These are phyloP conservation scores for Gymnarchus niloticus DNA, from an alignment of 2,113 vertebrate species.

Conservation along the genomic window DNA sequence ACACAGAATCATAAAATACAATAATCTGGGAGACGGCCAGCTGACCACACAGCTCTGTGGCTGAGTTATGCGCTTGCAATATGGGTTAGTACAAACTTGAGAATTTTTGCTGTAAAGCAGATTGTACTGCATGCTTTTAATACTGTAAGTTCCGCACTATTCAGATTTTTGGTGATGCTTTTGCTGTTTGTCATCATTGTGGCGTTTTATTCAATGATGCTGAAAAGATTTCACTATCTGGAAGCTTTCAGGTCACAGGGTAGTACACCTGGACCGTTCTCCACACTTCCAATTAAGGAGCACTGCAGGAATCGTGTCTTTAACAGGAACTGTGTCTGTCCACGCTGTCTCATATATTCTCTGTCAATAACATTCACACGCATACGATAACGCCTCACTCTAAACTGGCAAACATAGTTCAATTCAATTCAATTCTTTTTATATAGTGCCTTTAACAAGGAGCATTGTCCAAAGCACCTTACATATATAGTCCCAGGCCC, in stretches of 20 bases:
- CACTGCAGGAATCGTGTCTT: not conserved
- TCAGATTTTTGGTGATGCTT: not conserved
- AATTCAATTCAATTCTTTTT: not conserved
- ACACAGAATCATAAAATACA: slow-evolving; percentile 1
- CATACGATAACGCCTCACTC: not conserved
- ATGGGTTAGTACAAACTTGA: not conserved
- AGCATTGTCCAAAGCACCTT: too few relatives aligned
- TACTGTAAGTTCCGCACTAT: not conserved
- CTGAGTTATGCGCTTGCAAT: not conserved
- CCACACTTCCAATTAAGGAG: not conserved
- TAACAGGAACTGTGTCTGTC: not conserved
- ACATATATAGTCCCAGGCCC: too few relatives aligned
- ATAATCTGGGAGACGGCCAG: not conserved
- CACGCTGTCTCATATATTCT: not conserved
- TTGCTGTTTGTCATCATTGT: not conserved
- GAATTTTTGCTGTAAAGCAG: not conserved
- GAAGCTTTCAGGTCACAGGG: not conserved
- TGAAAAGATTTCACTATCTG: not conserved
- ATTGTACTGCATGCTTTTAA: not conserved
- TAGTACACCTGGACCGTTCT: not conserved
- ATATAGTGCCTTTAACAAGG: too few relatives aligned
- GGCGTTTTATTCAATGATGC: not conserved
- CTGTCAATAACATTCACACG: not conserved
- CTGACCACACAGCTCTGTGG: not conserved
- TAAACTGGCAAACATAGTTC: not conserved